Conservation (phyloP, 2,888 invertebrate species). For the Formica aserva region DNA sequence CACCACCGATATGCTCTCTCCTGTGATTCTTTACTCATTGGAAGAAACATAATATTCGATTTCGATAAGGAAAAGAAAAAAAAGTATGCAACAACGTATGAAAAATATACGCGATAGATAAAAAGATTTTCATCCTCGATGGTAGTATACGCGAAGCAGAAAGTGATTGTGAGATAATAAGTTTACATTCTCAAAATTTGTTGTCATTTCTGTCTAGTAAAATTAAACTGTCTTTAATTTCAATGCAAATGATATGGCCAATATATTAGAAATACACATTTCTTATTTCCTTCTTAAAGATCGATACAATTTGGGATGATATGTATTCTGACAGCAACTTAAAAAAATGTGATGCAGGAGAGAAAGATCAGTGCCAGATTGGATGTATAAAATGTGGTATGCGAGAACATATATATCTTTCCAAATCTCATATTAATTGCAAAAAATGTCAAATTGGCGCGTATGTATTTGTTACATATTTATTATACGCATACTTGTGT, state of each 20-base stretch:
- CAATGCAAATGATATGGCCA: not conserved
- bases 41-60: constrained; percentile 3
- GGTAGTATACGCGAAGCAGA: not conserved
- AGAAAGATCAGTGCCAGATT: not conserved
- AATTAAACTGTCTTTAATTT: not conserved
- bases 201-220: not conserved
- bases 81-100: not conserved
- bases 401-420: not conserved
- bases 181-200: not conserved
- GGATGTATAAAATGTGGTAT: not conserved
- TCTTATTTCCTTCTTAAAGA: not conserved
- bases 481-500: not conserved
- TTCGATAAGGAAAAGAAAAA: not conserved
- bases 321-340: not conserved
- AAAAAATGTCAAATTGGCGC: not conserved
- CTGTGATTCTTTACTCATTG: too few species aligned
- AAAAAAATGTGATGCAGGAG: not conserved
- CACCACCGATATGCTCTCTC: too few species aligned
- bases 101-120: not conserved
- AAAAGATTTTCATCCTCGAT: not conserved
- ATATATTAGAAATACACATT: not conserved
- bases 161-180: not conserved
- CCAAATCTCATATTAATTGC: not conserved
- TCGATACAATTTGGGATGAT: not conserved
- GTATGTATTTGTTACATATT: not conserved